phyloP scores from a whole-genome alignment of 2,113 vertebrate species.

The Albula goreensis region DNA sequence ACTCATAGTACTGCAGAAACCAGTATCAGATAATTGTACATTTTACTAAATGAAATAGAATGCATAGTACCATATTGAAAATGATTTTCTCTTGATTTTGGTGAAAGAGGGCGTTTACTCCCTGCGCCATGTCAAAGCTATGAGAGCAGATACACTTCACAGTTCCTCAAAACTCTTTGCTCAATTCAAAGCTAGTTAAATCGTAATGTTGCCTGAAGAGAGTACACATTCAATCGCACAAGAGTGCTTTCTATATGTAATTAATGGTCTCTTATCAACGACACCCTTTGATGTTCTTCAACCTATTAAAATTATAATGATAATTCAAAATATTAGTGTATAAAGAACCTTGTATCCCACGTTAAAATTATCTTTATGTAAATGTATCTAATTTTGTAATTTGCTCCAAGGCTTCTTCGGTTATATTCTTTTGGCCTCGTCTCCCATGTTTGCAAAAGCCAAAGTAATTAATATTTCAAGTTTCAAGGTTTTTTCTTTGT shows the following conservation, averaged over 20 bases:
- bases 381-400: slow-evolving; percentile 8
- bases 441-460: background rate
- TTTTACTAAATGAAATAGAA: too few relatives aligned
- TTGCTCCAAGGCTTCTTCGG: background rate
- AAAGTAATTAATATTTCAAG: background rate
- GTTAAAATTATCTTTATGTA: slow-evolving; percentile 10
- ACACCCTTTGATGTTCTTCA: slow-evolving; percentile 5
- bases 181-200: background rate
- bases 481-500: slow-evolving; percentile 12
- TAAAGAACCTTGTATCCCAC: background rate
- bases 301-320: slow-evolving; percentile 10
- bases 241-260: background rate
- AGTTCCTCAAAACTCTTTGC: too few relatives aligned
- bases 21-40: too few relatives aligned
- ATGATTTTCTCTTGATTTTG: too few relatives aligned
- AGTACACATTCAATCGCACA: background rate
- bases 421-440: background rate
- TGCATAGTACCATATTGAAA: too few relatives aligned
- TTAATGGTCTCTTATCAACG: background rate
- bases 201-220: background rate
- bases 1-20: too few relatives aligned
- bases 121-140: too few relatives aligned
- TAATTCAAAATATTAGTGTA: slow-evolving; percentile 12
- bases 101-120: too few relatives aligned
- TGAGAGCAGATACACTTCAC: too few relatives aligned